Base-by-base conservation (phyloP, 2,113 vertebrate species). In the Lanius ludovicianus region DNA sequence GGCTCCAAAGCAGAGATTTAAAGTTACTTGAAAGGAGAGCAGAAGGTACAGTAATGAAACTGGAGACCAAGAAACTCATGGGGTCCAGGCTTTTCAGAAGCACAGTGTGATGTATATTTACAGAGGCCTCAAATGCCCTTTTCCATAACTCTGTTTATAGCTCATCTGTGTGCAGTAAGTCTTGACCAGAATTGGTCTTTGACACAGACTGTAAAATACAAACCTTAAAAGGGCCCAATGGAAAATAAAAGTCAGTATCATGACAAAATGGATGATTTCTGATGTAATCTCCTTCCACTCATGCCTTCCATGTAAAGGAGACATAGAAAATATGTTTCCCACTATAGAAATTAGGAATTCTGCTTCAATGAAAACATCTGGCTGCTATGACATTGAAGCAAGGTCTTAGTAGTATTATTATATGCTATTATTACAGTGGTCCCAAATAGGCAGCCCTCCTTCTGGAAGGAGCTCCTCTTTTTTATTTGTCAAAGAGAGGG, bases 181-280 rank as follows among this genome's bases (percentile, higher is more conserved):
- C 96, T 98, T 97, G 97, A 95, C 95, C 93, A 35, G 96, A 98
- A 98, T 97, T 96, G 95, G 97, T 98, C 96, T 98, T 96, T 98
- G 98, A 97, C 97, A 97, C 78, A 96, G 94, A 93, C 95, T 95
- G 92, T 98, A 98, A 98, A 98, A 97, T 89, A 96, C 96, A 97
- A 86, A 97, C 93, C 93, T 97, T 95, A 97, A 97, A 96, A 97
- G 94, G 97, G 96, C 96, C 96, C 97, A 91, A 25, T 74, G 96
- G 97, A 98, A 95, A 97, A 97, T 97, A 97, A 98, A 97, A 96
- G 95, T 96, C 96, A 94, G 93, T 80, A 95, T 97, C 92, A 84
- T 92, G 96, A 97, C 96, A 97, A 95, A 97, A 89, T 37, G 74
- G 95, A 97, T 97, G 94, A 96, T 97, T 98, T 98, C 95, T 96